Base-by-base conservation (phyloP, 2,113 vertebrate species). In the Oncorhynchus gorbuscha region DNA sequence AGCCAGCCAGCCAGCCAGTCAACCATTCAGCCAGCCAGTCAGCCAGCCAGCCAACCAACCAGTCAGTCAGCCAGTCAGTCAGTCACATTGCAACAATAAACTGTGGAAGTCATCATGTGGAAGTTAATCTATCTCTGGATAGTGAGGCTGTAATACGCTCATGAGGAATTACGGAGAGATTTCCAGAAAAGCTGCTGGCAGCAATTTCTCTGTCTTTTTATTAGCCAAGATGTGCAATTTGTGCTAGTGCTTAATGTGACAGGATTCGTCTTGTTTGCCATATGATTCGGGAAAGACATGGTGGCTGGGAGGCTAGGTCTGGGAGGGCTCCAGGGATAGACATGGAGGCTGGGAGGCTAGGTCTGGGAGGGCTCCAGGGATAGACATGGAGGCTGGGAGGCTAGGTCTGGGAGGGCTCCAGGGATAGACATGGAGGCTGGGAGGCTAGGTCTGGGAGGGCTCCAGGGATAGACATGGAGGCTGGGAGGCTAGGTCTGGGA, bases 111-210 rank as follows among this genome's bases (percentile, higher is more conserved):
- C 59, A 51, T 59, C 28, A 39, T 24, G 35, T 39, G n/a, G 20
- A 69, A 79, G 85, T 80, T 89, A 86, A 86, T 88, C 77, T 89
- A 71, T 83, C 66, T n/a, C 79, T 74, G 85, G 89, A 81, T 81
- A 75, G 83, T 64, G 82, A 89, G 83, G 85, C 87, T 68, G 83
- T 87, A 85, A 81, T 82, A 80, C 83, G 88, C 90, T 90, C 86
- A 81, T 84, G 84, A 86, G 88, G 87, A 91, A 90, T 89, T 89
- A 90, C 81, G 80, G 69, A 61, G 72, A 87, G 83, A 90, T 91
- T 88, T 87, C 75, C 76, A 87, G 80, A 82, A 84, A 84, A 90
- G 89, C 84, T 80, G 81, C 87, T 84, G 79, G 83, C 89, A 84
- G 84, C 83, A 75, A 77, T 85, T 86, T 87, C 85, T 72, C 71